A percentile compares a stretch with the other conserved stretches of the same genome.
phyloP scores from a whole-genome alignment of 2,888 invertebrate genomes.

The Omphaloscelis lunosa region DNA sequence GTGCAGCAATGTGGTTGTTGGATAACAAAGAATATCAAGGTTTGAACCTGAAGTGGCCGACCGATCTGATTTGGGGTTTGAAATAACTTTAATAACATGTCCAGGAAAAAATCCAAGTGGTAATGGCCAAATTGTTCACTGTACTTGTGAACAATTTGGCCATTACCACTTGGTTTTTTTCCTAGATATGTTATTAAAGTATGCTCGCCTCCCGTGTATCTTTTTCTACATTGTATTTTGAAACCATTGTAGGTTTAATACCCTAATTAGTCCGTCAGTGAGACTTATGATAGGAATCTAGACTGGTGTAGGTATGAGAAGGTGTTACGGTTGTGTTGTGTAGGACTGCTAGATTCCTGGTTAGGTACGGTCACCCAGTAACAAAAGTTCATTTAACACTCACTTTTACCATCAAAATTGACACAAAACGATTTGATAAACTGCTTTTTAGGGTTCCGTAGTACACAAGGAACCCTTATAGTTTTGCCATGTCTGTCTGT shows the following conservation, averaged over 20 bases:
- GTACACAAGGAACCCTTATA: too few relatives aligned
- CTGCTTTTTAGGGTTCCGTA: too few relatives aligned
- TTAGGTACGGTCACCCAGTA: neutral
- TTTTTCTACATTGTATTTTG: neutral
- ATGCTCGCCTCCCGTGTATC: neutral
- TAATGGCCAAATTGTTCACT: neutral
- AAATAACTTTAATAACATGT: neutral
- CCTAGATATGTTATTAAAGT: too few relatives aligned
- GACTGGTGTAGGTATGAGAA: neutral
- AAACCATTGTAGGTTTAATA: neutral
- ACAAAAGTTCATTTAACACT: neutral
- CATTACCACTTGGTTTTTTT: too few relatives aligned
- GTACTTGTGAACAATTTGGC: too few relatives aligned
- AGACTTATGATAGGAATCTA: neutral
- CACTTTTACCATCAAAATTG: neutral
- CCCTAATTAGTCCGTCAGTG: too few relatives aligned
- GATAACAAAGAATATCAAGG: conserved; percentile 6
- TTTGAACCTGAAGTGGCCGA: neutral
- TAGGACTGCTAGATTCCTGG: neutral
- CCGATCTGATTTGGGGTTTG: neutral
- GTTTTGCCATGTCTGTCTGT: too few relatives aligned
- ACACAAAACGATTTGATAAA: neutral
- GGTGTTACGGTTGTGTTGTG: neutral
- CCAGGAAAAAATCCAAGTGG: neutral
- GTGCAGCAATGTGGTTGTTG: conserved; percentile 11